These are phyloP conservation scores for Gymnogyps californianus DNA, from an alignment of 2,113 vertebrate genomes.

Conservation along the genomic window DNA sequence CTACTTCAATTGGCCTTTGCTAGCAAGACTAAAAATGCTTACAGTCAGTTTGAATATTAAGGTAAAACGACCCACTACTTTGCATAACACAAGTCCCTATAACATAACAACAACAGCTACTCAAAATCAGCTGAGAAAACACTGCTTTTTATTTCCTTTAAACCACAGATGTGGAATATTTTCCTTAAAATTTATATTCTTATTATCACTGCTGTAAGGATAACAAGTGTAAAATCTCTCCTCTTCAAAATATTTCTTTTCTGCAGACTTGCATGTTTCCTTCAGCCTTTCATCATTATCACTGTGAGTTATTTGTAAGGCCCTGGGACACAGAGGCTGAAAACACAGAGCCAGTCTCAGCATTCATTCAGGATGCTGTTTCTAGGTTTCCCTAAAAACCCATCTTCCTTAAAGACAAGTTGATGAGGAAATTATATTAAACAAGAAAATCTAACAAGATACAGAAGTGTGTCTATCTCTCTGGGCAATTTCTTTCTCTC, in stretches of 20 bases:
- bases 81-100: neutral
- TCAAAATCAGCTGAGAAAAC: neutral
- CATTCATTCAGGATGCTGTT: neutral
- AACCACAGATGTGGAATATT: neutral
- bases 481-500: neutral
- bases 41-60: neutral
- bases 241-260: neutral
- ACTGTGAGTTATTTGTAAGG: neutral
- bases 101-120: neutral
- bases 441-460: neutral
- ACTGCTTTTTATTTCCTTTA: neutral
- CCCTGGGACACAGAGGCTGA: neutral
- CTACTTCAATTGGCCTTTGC: neutral
- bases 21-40: neutral
- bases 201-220: neutral
- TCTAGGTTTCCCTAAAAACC: neutral
- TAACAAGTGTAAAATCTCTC: neutral
- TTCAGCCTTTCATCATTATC: neutral
- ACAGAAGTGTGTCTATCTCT: neutral
- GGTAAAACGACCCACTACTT: neutral
- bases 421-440: neutral
- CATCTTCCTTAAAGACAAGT: neutral
- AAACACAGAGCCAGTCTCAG: neutral
- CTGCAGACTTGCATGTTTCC: neutral
- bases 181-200: neutral